Conservation (phyloP, 2,888 invertebrate species). For the Nymphalis urticae region DNA sequence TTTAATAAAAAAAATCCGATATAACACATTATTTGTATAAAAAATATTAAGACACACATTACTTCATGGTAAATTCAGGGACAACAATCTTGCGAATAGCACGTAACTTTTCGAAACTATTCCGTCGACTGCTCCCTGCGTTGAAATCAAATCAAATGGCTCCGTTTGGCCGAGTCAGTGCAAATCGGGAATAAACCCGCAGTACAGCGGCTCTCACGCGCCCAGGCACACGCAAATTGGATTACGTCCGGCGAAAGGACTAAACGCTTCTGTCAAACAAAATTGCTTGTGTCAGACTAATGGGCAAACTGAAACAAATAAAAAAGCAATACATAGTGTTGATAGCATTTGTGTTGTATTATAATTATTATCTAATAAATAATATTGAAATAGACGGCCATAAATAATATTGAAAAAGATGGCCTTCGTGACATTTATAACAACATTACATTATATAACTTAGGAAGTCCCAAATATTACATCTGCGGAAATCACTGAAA, state of each 20-base stretch:
- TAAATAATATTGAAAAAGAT: no score
- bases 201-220: conserved; percentile 46
- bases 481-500: no score
- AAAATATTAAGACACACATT: background rate
- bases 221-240: conserved; percentile 54
- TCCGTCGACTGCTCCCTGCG: conserved; percentile 40
- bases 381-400: no score
- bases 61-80: background rate
- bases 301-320: conserved; percentile 44
- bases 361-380: background rate
- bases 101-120: conserved; percentile 43
- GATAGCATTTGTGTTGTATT: background rate
- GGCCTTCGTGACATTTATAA: no score
- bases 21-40: background rate
- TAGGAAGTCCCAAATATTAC: no score
- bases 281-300: conserved; percentile 50
- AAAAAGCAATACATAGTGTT: conserved; percentile 14
- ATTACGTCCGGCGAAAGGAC: conserved; percentile 53
- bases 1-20: background rate
- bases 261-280: conserved; percentile 50
- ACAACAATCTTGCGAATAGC: conserved; percentile 35
- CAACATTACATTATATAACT: no score
- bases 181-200: conserved; percentile 46
- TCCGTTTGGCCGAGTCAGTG: conserved; percentile 39
- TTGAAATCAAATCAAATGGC: conserved; percentile 50